Base-by-base conservation (phyloP, 2,888 invertebrate genomes). In the Drosophila pseudotalamancana region DNA sequence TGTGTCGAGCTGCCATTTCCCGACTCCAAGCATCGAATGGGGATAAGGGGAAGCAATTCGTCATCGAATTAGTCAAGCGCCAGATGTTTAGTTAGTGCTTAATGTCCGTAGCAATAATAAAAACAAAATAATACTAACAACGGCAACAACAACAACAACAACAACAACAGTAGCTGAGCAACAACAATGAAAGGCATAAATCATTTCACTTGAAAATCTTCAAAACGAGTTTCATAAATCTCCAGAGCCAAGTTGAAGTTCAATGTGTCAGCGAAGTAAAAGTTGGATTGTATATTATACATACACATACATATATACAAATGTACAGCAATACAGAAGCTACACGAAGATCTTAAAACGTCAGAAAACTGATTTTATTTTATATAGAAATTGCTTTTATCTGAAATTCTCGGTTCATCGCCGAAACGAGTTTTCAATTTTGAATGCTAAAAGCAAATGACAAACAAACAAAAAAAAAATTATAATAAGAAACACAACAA, bases 181-280 rank as follows among this genome's bases (percentile, higher is more conserved):
- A 59, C 42, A 68, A 59, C 42, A 56, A 45, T 18, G 40, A 53
- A 57, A 56, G 32, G 59, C 57, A 73, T 68, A 78, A 77, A 76
- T 85, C 83, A 79, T 76, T 65, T 77, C 64, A 57, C 59, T 55
- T 50, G 35, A 54, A 61, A 29, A 66, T 61, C 55, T 57, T 48
- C n/a, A 34, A 78, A 81, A 81, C 86, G 42, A 73, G 86, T 85
- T 81, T 63, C 43, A 66, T 53, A 68, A 72, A 83, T 72, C 61
- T 46, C 51, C 43, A 45, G 66, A 37, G 31, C 16, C 31, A 45
- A 48, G 54, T 67, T 72, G 64, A 74, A 74, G 67, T 73, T 74
- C 75, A 81, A 81, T 87, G 83, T 88, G 87, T 77, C 79, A 85
- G 68, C 16, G 49, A 64, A 73, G 73, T 72, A 75, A 79, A 77